A percentile compares a stretch with the other conserved stretches of the same genome.
Evolutionary conservation across 1,140 invertebrate species (phyloP).

Genomic region (Saccostrea glomerata): DNA sequence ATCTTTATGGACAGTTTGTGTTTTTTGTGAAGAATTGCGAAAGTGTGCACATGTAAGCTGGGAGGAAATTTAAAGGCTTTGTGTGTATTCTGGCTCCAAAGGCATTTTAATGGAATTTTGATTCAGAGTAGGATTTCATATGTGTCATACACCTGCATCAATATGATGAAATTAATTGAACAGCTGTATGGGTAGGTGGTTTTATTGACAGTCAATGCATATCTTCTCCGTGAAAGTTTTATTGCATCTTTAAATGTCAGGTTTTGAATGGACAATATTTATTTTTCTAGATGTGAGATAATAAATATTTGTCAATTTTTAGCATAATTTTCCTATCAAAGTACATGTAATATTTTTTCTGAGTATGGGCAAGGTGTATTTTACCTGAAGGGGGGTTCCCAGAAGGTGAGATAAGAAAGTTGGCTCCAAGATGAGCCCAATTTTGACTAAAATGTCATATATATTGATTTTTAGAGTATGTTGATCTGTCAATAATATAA

Average conservation of each 20-base stretch:
- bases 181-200: constrained; percentile 3
- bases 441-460: not conserved
- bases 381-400: not conserved
- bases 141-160: not conserved
- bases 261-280: not conserved
- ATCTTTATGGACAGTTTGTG: not conserved
- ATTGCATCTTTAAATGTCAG: not conserved
- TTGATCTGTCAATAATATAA: constrained; percentile 29
- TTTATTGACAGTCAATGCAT: not conserved
- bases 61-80: not conserved
- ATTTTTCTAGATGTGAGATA: not conserved
- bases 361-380: not conserved
- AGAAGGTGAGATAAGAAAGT: not conserved
- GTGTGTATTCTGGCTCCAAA: not conserved
- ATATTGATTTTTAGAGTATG: constrained; percentile 30
- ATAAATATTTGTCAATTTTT: not conserved
- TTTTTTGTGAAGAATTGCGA: not conserved
- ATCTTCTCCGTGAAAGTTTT: constrained; percentile 5
- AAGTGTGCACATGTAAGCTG: not conserved
- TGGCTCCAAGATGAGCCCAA: not conserved
- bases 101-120: constrained; percentile 5
- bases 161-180: constrained; percentile 30
- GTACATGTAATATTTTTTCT: not conserved
- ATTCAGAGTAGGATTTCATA: not conserved
- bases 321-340: not conserved